Evolutionary conservation across 2,113 vertebrate genomes (phyloP), one percentile per base, ranked within the genome.

Genomic region (Boleophthalmus pectinirostris): DNA sequence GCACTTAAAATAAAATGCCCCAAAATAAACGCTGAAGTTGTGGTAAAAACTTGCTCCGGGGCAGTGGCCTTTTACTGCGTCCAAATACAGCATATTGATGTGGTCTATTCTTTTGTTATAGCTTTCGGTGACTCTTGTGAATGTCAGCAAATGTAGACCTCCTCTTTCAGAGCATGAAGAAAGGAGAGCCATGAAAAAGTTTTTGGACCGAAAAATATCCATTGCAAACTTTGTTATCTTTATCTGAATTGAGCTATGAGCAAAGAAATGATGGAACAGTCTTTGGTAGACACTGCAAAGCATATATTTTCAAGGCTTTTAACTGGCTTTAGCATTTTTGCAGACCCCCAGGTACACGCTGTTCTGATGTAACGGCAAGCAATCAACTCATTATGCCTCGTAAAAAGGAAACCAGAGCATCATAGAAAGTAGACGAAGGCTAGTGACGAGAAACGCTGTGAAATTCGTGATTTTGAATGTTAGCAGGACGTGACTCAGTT

Each of bases 361-460:
- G 38, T 49, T 84, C 65, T 90, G 82, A 85, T 87, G 70, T 61
- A 80, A 81, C 66, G 16, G 11, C 72, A 64, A 72, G 71, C 61
- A 78, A 82, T n/a, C 53, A 10, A 33, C 65, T 72, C 45, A 14
- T 74, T 65, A 75, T 72, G 69, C 61, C 0, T 7, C 33, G 23
- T 5, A 24, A 58, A 70, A 82, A 75, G 35, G 10, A 81, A 43
- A 10, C 38, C 53, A 20, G 61, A 6, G 10, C 57, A 51, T 25
- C 53, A n/a, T 74, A 60, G 46, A 73, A 67, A n/a, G 18, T 73
- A 60, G 49, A 63, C 38, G 43, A 45, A 24, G 15, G n/a, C 15
- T 66, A 73, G 23, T 3, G 18, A 12, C 38, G 71, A 10, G 25
- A 70, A 76, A 74, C 72, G 24, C 45, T 65, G 54, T 53, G 25